Evolutionary conservation across 2,113 vertebrate species (phyloP).

Genomic region (Camelus dromedarius): DNA sequence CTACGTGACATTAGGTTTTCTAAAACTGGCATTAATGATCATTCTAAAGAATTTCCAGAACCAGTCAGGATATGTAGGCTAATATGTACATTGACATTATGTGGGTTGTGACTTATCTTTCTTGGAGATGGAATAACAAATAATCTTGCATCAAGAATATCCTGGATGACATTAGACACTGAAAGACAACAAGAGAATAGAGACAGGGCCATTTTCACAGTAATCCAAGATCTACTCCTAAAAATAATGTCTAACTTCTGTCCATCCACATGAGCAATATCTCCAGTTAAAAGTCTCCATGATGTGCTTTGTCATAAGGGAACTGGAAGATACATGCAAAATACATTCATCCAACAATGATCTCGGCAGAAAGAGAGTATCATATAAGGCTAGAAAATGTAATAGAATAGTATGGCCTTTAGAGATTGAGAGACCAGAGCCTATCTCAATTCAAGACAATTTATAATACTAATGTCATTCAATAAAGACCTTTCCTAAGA

Average conservation of each 20-base stretch:
- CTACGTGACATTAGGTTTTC: background rate
- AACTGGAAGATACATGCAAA: background rate
- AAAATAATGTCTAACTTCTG: background rate
- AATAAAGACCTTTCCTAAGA: constrained; percentile 14
- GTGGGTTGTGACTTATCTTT: background rate
- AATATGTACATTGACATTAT: background rate
- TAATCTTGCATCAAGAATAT: background rate
- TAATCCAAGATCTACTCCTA: background rate
- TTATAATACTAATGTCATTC: background rate
- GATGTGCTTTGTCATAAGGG: background rate
- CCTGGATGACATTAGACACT: background rate
- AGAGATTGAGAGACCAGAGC: background rate
- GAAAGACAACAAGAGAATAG: background rate
- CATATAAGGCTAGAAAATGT: background rate
- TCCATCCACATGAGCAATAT: background rate
- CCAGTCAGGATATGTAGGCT: background rate
- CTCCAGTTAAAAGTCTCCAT: background rate
- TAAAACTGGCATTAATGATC: background rate
- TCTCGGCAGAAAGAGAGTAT: background rate
- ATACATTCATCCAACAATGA: background rate
- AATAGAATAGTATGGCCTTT: background rate
- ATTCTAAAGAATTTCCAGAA: background rate
- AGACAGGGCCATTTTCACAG: background rate
- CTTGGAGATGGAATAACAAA: background rate
- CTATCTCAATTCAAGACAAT: background rate